Conservation (phyloP, 2,113 vertebrate genomes). For the Procapra przewalskii region DNA sequence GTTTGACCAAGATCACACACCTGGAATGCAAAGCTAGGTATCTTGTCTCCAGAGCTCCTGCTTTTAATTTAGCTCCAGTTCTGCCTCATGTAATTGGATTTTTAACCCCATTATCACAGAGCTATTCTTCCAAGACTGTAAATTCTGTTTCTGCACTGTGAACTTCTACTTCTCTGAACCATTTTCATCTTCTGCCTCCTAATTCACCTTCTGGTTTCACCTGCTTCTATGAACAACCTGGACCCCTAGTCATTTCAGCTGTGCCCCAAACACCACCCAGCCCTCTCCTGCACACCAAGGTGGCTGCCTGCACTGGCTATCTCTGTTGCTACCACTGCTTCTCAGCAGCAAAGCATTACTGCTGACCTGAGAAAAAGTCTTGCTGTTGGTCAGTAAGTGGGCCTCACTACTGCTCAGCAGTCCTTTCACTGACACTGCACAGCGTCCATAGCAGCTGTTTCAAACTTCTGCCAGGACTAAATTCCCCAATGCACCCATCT, state of each 20-base stretch:
- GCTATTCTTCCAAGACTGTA: neutral
- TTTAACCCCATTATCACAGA: conserved; percentile 41
- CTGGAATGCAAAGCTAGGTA: neutral
- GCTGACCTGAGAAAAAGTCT: neutral
- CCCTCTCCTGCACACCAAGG: neutral
- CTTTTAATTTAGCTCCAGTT: conserved; percentile 38
- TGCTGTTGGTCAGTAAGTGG: neutral
- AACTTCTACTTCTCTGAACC: neutral
- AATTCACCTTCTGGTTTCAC: conserved; percentile 12
- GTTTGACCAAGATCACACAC: conserved; percentile 12
- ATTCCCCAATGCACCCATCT: neutral
- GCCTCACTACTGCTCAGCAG: neutral
- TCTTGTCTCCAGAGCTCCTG: neutral
- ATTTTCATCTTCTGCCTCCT: neutral
- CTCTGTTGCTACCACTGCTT: neutral
- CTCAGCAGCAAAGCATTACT: neutral
- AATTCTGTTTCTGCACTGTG: neutral
- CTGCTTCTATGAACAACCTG: neutral
- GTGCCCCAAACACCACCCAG: neutral
- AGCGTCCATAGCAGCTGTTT: neutral
- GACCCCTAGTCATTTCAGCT: neutral
- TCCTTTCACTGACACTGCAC: neutral
- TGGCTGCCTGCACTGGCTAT: neutral
- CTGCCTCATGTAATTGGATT: conserved; percentile 14
- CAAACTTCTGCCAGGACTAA: neutral